Evolutionary conservation across 1,140 invertebrate genomes (phyloP).

Genomic region (Wasmannia auropunctata): DNA sequence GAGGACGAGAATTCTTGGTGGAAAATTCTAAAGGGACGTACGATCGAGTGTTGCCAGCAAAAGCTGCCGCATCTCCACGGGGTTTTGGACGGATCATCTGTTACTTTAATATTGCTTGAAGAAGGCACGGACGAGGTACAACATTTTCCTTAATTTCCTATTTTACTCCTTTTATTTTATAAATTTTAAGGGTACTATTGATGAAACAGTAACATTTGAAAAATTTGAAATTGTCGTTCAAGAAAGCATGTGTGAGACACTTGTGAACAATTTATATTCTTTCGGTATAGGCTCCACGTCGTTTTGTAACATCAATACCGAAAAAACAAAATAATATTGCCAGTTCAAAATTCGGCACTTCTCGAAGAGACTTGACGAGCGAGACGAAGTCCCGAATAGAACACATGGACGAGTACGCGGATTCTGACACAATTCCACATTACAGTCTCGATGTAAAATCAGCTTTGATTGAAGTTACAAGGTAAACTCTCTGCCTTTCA

Average conservation of each 20-base stretch:
- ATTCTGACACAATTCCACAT: background rate
- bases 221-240: no score
- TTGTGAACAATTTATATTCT: background rate
- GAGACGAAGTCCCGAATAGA: background rate
- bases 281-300: background rate
- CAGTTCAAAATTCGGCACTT: background rate
- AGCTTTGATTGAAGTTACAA: conserved; percentile 11
- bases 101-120: conserved; percentile 65
- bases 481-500: background rate
- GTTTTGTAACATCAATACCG: conserved; percentile 16
- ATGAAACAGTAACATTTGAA: no score
- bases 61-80: conserved; percentile 71
- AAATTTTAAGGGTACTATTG: background rate
- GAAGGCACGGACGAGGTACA: conserved; percentile 31
- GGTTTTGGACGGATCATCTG: conserved; percentile 64
- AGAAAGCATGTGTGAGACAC: background rate
- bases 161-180: background rate
- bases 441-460: background rate
- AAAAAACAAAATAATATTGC: background rate
- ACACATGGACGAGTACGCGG: background rate
- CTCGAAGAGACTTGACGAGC: background rate
- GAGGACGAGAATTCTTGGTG: conserved; percentile 64
- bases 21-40: conserved; percentile 54
- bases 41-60: conserved; percentile 64
- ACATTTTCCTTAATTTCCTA: background rate